phyloP scores from a whole-genome alignment of 2,797 vertebrate genomes.

The Podargus strigoides region DNA sequence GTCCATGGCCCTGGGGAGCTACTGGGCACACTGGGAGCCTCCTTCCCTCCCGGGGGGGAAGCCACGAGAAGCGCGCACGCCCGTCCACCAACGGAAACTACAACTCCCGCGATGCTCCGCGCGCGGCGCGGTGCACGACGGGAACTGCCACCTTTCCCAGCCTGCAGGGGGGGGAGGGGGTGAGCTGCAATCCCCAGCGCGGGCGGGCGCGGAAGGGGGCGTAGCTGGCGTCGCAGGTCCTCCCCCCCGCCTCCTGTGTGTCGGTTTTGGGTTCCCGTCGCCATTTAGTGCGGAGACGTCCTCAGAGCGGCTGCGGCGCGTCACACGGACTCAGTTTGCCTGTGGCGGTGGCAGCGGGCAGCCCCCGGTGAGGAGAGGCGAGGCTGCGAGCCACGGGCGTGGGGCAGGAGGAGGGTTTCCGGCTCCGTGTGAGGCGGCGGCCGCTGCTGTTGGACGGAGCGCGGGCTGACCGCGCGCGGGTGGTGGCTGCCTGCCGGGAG shows the following conservation, averaged over 20 bases:
- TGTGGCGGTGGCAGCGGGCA: not conserved
- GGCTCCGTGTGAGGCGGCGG: slow-evolving; percentile 23
- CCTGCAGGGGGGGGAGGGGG: no score
- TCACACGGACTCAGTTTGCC: not conserved
- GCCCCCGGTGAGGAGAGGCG: not conserved
- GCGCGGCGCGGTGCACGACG: not conserved
- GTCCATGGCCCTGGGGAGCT: no score
- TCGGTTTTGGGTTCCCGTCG: slow-evolving; percentile 69
- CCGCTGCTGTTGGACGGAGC: slow-evolving; percentile 45
- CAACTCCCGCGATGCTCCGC: slow-evolving; percentile 7
- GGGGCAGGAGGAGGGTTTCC: slow-evolving; percentile 7
- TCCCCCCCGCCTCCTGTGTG: slow-evolving; percentile 32
- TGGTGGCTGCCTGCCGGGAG: slow-evolving; percentile 32
- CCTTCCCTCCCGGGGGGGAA: not conserved
- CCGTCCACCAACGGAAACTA: slow-evolving; percentile 20
- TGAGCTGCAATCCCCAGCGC: not conserved
- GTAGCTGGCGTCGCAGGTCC: slow-evolving; percentile 21
- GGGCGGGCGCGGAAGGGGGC: slow-evolving; percentile 56
- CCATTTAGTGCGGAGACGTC: slow-evolving; percentile 74
- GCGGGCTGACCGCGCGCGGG: slow-evolving; percentile 57
- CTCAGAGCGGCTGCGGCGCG: not conserved
- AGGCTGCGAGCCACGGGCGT: not conserved
- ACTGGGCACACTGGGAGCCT: fast-evolving
- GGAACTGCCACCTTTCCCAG: not conserved
- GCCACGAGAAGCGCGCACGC: not conserved